Conservation (phyloP, 2,888 invertebrate species). For the Drosophila ustulata region DNA sequence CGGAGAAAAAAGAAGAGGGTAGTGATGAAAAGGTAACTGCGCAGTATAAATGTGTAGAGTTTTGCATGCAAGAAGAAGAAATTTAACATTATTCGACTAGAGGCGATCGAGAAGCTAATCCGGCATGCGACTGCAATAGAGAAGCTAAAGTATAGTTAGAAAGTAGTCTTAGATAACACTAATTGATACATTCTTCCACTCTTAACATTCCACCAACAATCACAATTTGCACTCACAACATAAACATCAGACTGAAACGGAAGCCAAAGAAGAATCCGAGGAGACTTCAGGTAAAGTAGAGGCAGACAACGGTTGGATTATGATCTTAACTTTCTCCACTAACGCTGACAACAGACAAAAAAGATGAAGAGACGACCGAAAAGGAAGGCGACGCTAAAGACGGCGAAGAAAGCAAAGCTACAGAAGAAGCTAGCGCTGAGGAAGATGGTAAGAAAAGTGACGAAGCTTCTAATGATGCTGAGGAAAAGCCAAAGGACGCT, state of each 20-base stretch:
- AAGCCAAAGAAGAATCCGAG: constrained; percentile 49
- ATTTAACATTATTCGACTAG: constrained; percentile 48
- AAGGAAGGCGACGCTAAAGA: constrained; percentile 31
- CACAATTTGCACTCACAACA: constrained; percentile 32
- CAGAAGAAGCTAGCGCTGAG: constrained; percentile 4
- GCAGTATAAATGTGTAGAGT: neutral
- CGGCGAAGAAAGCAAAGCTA: constrained; percentile 22
- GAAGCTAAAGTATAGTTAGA: constrained; percentile 20
- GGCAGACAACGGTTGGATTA: constrained; percentile 2
- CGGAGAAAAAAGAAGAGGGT: constrained; percentile 43
- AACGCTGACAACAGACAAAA: constrained; percentile 34
- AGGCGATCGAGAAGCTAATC: constrained; percentile 42
- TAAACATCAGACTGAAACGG: constrained; percentile 58
- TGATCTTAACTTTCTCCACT: constrained; percentile 33
- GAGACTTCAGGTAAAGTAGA: constrained; percentile 60
- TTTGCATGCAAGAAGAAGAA: constrained; percentile 44
- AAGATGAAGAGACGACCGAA: constrained; percentile 29
- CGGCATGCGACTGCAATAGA: constrained; percentile 52
- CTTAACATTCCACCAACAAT: constrained; percentile 12
- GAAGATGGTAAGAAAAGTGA: constrained; percentile 31
- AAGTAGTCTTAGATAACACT: constrained; percentile 19
- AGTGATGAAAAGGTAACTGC: constrained; percentile 66
- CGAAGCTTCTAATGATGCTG: constrained; percentile 7
- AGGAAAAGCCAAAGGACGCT: constrained; percentile 14
- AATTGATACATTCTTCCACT: constrained; percentile 37